These are phyloP conservation scores for Lissocephala sabroskyi DNA, from an alignment of 2,888 invertebrate genomes.

Conservation along the genomic window DNA sequence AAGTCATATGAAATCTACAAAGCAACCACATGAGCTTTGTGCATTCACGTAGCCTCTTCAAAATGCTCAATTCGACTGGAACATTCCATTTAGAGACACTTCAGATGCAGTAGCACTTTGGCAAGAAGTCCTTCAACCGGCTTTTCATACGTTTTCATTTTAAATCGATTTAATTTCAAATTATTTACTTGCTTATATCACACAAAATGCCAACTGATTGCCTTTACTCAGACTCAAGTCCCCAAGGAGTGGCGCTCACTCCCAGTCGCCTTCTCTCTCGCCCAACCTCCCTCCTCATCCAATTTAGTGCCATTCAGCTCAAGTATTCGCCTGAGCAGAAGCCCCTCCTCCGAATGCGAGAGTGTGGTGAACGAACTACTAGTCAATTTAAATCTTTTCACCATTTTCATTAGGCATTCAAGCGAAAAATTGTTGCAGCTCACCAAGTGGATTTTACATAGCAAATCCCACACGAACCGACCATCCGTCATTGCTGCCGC, in stretches of 20 bases:
- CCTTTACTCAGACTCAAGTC: background rate
- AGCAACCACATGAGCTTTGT: no score
- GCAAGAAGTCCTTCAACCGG: no score
- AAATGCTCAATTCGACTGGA: no score
- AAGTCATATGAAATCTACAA: no score
- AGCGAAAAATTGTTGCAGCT: constrained; percentile 43
- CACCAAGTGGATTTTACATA: constrained; percentile 18
- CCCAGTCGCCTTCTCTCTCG: no score
- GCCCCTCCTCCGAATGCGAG: no score
- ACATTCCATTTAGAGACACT: background rate
- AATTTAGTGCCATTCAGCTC: no score
- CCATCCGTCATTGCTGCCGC: constrained; percentile 3
- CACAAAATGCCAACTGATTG: constrained; percentile 5
- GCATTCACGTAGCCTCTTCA: no score
- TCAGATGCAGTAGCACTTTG: no score
- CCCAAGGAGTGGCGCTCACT: background rate
- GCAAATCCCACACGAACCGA: background rate
- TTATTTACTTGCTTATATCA: constrained; percentile 30
- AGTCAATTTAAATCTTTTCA: constrained; percentile 31
- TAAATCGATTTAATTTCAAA: constrained; percentile 42
- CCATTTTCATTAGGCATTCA: constrained; percentile 42
- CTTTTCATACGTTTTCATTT: constrained; percentile 27
- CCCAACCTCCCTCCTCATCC: no score
- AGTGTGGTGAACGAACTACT: background rate
- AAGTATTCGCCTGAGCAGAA: no score